Evolutionary conservation across 2,797 vertebrate genomes (phyloP), one percentile per base, ranked within the genome.

Genomic region (Sphenopsis melanotis): DNA sequence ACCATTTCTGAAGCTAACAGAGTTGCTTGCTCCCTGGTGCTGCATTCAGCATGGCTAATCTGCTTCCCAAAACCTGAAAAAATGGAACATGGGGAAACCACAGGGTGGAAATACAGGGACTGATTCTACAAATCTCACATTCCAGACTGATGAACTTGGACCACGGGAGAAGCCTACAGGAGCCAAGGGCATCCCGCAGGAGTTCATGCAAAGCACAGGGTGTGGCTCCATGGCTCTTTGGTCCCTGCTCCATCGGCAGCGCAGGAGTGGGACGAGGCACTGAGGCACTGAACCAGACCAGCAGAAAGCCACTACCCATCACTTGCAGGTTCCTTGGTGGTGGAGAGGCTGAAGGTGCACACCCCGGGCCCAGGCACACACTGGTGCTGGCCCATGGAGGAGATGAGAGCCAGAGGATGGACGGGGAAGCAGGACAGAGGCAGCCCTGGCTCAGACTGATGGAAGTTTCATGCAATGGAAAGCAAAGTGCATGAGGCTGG

Each of bases 171-270:
- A 83, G 42, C 18, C 30, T 59, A 5, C 15, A 32, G 77, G n/a
- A 64, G 55, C n/a, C 1, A 9, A 72, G 10, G 17, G 6, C 4
- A 9, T 70, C 56, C 21, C 34, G 17, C 7, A 49, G n/a, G 81
- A 60, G 19, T 16, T 75, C 17, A 32, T 2, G 2, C 13, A n/a
- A 82, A 84, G 20, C 17, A 42, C 61, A 32, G 8, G 15, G 22
- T 27, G 19, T 1, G 1, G 2, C 23, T 86, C 21, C 4, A 9
- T 1, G 15, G 16, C 44, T 44, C 15, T 44, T 75, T 49, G 32
- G 34, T 75, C 26, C 24, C 18, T 5, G 1, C 12, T 83, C 32
- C 3, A 2, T 52, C 0, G 0, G 32, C 41, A 41, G 16, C 0
- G 0, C 5, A 1, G 36, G 41, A 20, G 4, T 46, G 12, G 34